phyloP scores from a whole-genome alignment of 2,797 vertebrate species.

The Cyclopterus lumpus region DNA sequence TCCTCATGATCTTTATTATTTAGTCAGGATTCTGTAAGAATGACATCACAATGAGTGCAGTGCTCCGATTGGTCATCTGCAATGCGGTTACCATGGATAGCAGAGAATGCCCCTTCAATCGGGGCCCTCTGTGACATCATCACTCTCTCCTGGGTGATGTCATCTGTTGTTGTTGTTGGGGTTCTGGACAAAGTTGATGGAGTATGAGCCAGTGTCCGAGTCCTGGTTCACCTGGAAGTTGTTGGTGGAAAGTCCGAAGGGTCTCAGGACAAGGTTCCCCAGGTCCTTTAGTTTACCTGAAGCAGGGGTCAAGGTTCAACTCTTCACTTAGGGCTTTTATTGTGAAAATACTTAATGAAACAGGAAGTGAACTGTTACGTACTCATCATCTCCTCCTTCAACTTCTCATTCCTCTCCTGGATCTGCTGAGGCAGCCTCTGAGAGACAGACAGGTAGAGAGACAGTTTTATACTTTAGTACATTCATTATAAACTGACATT shows the following conservation, averaged over 20 bases:
- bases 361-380: constrained; percentile 45
- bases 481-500: too few species aligned
- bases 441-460: constrained; percentile 6
- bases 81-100: not conserved
- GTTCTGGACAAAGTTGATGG: constrained; percentile 95
- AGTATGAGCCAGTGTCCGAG: constrained; percentile 90
- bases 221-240: constrained; percentile 98
- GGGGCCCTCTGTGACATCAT: not conserved
- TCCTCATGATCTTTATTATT: not conserved
- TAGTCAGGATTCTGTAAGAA: not conserved
- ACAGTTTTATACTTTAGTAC: too few species aligned
- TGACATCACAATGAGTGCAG: not conserved
- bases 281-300: constrained; percentile 96
- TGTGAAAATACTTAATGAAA: not conserved
- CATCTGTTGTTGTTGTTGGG: constrained; percentile 80
- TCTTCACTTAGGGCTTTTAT: too few species aligned
- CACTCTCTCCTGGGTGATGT: not conserved
- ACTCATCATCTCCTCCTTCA: constrained; percentile 98
- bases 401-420: constrained; percentile 91
- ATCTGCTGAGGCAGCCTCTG: constrained; percentile 75
- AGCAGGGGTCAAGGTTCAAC: not conserved
- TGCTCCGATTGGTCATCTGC: not conserved
- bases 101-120: not conserved
- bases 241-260: constrained; percentile 96
- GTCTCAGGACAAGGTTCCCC: constrained; percentile 94